Conservation (phyloP, 2,797 vertebrate genomes). For the Pangasius sanitwongsei region DNA sequence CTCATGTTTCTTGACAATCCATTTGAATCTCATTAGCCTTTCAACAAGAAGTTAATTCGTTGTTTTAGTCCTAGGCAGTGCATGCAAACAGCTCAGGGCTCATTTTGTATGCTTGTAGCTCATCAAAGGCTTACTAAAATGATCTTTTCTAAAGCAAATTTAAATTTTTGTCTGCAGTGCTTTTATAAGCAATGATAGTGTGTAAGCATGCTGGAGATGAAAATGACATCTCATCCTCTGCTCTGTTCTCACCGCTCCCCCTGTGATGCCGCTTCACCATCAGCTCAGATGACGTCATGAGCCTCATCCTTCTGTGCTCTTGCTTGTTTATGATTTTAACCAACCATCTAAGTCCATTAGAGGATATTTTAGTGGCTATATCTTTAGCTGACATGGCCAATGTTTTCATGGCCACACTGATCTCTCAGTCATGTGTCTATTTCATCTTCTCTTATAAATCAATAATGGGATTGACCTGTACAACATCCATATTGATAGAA, state of each 20-base stretch:
- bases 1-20: background rate
- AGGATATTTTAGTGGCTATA: constrained; percentile 4
- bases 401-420: background rate
- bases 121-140: background rate
- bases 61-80: background rate
- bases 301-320: constrained; percentile 21
- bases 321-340: constrained; percentile 42
- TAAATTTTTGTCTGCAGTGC: background rate
- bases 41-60: background rate
- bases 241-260: constrained; percentile 42
- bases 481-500: background rate
- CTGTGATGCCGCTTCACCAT: constrained; percentile 43
- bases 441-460: background rate
- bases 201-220: constrained; percentile 8
- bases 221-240: background rate
- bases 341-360: constrained; percentile 9
- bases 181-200: constrained; percentile 4
- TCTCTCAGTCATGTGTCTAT: constrained; percentile 1
- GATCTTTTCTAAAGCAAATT: background rate
- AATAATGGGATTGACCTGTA: background rate
- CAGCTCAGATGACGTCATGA: constrained; percentile 56
- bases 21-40: constrained; percentile 19
- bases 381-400: background rate
- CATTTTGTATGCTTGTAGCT: background rate
- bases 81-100: background rate